phyloP scores from a whole-genome alignment of 2,888 invertebrate species.

The Noctua janthina region DNA sequence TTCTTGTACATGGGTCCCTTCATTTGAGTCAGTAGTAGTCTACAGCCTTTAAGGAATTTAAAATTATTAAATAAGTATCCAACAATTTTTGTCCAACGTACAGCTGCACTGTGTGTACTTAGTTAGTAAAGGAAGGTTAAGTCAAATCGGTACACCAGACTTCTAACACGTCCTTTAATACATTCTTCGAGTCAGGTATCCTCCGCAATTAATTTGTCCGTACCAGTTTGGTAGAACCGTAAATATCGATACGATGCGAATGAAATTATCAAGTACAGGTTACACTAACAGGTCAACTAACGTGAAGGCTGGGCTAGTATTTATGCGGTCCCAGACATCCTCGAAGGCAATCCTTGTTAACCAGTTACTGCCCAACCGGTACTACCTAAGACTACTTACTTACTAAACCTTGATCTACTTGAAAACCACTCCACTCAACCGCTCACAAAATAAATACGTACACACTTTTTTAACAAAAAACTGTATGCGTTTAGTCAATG shows the following conservation, averaged over 20 bases:
- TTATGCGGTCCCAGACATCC: slow-evolving; percentile 18
- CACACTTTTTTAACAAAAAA: slow-evolving; percentile 6
- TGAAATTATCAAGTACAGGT: slow-evolving; percentile 5
- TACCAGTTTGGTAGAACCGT: not conserved
- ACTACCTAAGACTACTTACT: slow-evolving; percentile 1
- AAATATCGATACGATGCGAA: not conserved
- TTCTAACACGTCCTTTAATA: not conserved
- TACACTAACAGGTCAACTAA: slow-evolving; percentile 1
- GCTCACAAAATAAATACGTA: slow-evolving; percentile 32
- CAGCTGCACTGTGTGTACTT: too few relatives aligned
- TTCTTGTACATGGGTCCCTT: too few relatives aligned
- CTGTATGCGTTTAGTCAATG: not conserved
- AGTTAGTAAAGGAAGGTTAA: too few relatives aligned
- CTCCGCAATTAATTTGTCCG: not conserved
- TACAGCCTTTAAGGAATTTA: not conserved
- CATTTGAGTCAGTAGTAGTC: not conserved
- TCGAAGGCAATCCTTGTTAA: slow-evolving; percentile 46
- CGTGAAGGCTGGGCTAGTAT: slow-evolving; percentile 21
- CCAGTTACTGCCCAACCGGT: slow-evolving; percentile 30
- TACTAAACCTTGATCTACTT: slow-evolving; percentile 58
- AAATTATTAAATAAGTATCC: too few relatives aligned
- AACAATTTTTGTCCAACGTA: too few relatives aligned
- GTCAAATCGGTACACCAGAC: not conserved
- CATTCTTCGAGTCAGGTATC: not conserved
- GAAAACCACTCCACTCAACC: slow-evolving; percentile 33